These are phyloP conservation scores for Mythimna loreyi DNA, from an alignment of 2,888 invertebrate genomes.

Conservation along the genomic window DNA sequence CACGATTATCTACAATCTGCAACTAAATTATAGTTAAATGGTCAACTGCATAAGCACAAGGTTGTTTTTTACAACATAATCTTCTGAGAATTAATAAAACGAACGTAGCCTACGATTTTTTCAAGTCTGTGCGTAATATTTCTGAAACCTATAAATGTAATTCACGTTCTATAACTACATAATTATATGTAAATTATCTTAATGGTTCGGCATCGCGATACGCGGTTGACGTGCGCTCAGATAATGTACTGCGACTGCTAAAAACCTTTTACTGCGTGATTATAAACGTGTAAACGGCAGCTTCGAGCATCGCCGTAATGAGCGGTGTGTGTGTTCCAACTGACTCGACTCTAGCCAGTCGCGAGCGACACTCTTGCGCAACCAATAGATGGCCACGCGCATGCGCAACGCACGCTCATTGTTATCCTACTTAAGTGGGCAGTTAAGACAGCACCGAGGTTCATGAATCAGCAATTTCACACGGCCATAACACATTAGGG, in stretches of 20 bases:
- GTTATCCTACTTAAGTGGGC: conserved; percentile 73
- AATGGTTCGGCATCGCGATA: conserved; percentile 52
- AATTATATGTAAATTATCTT: conserved; percentile 58
- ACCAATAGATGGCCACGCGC: conserved; percentile 63
- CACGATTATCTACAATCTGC: conserved; percentile 52
- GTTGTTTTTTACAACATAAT: conserved; percentile 40
- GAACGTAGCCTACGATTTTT: conserved; percentile 4
- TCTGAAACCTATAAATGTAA: conserved; percentile 39
- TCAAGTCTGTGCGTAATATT: conserved; percentile 25
- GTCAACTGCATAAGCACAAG: conserved; percentile 29
- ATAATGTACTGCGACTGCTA: conserved; percentile 51
- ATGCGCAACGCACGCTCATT: conserved; percentile 64
- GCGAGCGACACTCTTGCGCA: conserved; percentile 52
- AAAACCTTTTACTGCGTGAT: conserved; percentile 62
- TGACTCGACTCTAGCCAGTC: conserved; percentile 40
- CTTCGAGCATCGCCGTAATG: conserved; percentile 63
- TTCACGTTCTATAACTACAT: conserved; percentile 41
- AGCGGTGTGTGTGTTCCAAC: conserved; percentile 59
- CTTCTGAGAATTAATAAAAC: conserved; percentile 31
- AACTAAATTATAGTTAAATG: conserved; percentile 47
- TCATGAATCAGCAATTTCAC: conserved; percentile 75
- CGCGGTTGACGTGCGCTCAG: conserved; percentile 44
- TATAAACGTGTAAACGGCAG: conserved; percentile 62
- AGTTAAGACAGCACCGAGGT: conserved; percentile 69
- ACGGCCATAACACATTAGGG: conserved; percentile 71